phyloP scores from a whole-genome alignment of 2,888 invertebrate species.

The Lypha dubia region DNA sequence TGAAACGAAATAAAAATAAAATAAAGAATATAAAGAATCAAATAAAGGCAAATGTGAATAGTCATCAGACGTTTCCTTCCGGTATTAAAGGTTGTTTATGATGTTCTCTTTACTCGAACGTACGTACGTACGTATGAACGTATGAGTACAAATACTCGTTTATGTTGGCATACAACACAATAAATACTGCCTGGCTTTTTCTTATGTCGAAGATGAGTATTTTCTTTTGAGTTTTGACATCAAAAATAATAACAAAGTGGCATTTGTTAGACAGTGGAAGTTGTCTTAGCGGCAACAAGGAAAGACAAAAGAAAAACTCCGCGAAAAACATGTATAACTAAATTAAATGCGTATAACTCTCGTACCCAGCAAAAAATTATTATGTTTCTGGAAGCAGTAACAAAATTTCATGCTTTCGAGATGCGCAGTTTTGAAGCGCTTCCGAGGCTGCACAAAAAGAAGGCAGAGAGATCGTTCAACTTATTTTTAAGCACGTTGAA shows the following conservation, averaged over 20 bases:
- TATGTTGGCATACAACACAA: constrained; percentile 35
- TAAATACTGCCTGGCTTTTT: constrained; percentile 3
- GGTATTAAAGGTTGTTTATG: constrained; percentile 72
- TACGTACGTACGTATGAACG: background rate
- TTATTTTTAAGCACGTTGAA: too few relatives aligned
- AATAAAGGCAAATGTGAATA: constrained; percentile 71
- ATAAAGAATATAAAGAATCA: constrained; percentile 55
- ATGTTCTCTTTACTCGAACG: constrained; percentile 31
- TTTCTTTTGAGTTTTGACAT: constrained; percentile 34
- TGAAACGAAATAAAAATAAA: constrained; percentile 51
- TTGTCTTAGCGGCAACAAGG: background rate
- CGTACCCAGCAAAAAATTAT: too few relatives aligned
- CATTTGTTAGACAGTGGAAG: constrained; percentile 51
- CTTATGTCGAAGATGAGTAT: background rate
- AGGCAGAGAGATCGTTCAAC: too few relatives aligned
- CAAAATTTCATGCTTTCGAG: too few relatives aligned
- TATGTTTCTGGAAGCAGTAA: too few relatives aligned
- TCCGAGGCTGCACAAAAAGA: too few relatives aligned
- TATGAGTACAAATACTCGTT: constrained; percentile 16
- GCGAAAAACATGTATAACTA: too few relatives aligned
- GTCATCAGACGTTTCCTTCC: constrained; percentile 75
- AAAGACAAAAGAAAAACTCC: background rate
- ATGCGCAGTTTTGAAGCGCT: too few relatives aligned
- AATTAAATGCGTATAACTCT: too few relatives aligned
- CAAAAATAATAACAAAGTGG: constrained; percentile 28